A percentile compares a stretch with the other conserved stretches of the same genome.
Conservation (phyloP, 2,797 vertebrate species). For the Saxicola maurus region DNA sequence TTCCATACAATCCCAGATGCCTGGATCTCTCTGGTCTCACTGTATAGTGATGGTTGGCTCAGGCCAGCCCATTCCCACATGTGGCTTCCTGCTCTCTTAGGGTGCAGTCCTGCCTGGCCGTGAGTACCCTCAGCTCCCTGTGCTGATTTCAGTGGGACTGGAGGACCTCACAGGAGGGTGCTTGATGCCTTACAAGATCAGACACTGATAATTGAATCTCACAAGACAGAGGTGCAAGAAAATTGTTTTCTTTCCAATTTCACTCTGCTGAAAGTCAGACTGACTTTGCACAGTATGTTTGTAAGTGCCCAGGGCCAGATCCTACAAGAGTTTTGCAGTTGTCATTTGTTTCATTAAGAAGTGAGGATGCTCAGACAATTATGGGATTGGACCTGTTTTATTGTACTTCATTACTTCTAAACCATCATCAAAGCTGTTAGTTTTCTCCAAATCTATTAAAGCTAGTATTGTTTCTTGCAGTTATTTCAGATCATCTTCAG, state of each 20-base stretch:
- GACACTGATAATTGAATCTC: constrained; percentile 7
- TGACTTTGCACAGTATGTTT: background rate
- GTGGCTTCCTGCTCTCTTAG: background rate
- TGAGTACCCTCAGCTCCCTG: background rate
- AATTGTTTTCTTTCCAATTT: constrained; percentile 35
- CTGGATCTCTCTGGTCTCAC: background rate
- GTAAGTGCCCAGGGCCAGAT: background rate
- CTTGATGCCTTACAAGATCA: constrained; percentile 21
- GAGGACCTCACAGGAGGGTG: constrained; percentile 28
- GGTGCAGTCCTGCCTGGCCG: background rate
- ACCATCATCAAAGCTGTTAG: background rate
- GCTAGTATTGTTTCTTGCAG: background rate
- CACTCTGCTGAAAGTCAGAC: background rate
- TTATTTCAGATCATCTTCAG: background rate
- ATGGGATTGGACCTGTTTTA: background rate
- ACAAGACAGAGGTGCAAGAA: background rate
- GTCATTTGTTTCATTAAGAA: background rate
- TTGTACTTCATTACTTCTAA: background rate
- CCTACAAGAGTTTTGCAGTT: background rate
- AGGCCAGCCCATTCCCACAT: rapidly evolving
- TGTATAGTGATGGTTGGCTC: background rate
- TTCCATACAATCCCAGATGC: background rate
- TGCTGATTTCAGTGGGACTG: background rate
- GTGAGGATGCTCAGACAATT: background rate
- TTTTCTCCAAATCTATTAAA: background rate